Evolutionary conservation across 2,797 vertebrate genomes (phyloP), one percentile per base, ranked within the genome.

Genomic region (Hypotaenidia philippensis): DNA sequence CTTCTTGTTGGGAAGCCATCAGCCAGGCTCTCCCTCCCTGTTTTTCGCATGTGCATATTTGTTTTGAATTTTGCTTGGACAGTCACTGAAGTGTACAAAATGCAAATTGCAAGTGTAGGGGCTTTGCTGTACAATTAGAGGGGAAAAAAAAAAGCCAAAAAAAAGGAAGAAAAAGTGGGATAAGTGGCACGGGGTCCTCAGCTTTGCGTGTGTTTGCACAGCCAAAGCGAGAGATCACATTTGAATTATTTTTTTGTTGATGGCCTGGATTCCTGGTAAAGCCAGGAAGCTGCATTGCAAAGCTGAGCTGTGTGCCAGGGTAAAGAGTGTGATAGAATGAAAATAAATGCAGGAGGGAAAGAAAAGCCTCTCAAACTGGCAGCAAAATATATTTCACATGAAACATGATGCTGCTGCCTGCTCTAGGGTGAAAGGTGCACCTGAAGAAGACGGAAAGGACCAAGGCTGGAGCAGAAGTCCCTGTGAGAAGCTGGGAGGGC

Each of bases 21-120:
- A 92, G 81, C 57, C 64, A 71, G 41, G 44, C 57, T 92, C 70
- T 41, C 84, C 55, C 83, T 90, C 83, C 74, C 69, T 53, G 49
- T 60, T 94, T 90, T 83, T 96, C 52, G 26, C 84, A 88, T 66
- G 90, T 76, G 85, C 92, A 72, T 96, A 90, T 95, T 97, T 94
- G 95, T 94, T 97, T 97, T 96, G 95, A 97, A 94, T 97, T 97
- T 97, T 95, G 93, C 94, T 94, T 97, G 97, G 97, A 96, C 93
- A 90, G 55, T 84, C 89, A 95, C 19, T 83, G 92, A 96, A 96
- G 94, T 94, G 92, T 94, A 97, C 77, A 85, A 97, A 97, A 97
- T 96, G 96, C 93, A 97, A 96, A 96, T 97, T 90, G 93, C 75
- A 95, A 96, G 95, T 93, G 95, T 63, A 88, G 80, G 89, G 86